phyloP scores from a whole-genome alignment of 2,888 invertebrate species.

The Hyppa rectilinea region DNA sequence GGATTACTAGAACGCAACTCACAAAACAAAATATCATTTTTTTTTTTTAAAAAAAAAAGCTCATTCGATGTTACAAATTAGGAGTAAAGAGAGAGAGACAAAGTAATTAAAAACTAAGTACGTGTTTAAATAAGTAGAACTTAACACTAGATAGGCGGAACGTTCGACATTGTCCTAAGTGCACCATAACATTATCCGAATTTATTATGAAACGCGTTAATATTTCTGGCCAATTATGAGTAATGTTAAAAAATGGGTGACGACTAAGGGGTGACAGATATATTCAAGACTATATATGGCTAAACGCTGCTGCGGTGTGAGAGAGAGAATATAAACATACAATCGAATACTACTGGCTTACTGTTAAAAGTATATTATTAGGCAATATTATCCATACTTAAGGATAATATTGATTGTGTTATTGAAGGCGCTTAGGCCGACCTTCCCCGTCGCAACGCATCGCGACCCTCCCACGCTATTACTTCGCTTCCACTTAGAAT shows the following conservation, averaged over 20 bases:
- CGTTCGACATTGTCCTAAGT: conserved; percentile 85
- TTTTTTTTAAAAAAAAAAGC: not conserved
- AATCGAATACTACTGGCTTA: conserved; percentile 19
- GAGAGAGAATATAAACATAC: conserved; percentile 11
- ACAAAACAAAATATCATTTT: not conserved
- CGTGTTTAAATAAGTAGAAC: conserved; percentile 68
- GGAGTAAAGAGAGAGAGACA: conserved; percentile 58
- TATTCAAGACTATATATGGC: not conserved
- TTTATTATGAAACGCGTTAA: conserved; percentile 49
- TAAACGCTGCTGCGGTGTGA: conserved; percentile 5
- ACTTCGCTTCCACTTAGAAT: no score
- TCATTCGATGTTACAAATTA: conserved; percentile 11
- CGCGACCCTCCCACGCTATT: no score
- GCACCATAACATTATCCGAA: conserved; percentile 64
- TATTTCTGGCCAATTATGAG: conserved; percentile 42
- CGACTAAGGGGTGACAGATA: conserved; percentile 25
- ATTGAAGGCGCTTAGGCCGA: no score
- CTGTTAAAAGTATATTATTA: conserved; percentile 9
- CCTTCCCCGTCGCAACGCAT: no score
- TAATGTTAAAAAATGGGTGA: conserved; percentile 40
- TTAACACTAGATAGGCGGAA: conserved; percentile 86
- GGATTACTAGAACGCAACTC: not conserved
- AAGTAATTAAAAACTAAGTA: conserved; percentile 63
- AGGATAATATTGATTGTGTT: no score
- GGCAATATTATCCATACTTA: no score